Percentiles rank a stretch among this genome's conserved stretches.
phyloP scores from a whole-genome alignment of 1,140 invertebrate genomes.

The Ephestia elutella region DNA sequence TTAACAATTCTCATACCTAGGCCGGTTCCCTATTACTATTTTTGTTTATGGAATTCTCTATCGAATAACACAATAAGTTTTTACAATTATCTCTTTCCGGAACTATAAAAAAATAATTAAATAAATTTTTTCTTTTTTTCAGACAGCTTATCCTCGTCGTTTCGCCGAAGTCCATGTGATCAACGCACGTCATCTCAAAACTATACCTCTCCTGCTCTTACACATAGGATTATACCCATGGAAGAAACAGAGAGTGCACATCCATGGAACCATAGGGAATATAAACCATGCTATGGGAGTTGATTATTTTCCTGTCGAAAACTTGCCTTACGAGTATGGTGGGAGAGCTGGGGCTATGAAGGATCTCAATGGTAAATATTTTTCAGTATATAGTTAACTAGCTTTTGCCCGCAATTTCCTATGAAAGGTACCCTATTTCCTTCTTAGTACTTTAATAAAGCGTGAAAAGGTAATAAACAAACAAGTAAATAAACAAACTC shows the following conservation, averaged over 20 bases:
- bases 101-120: too few relatives aligned
- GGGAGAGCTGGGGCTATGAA: conserved; percentile 63
- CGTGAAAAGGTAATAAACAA: too few relatives aligned
- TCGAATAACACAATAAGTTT: too few relatives aligned
- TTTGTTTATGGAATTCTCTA: too few relatives aligned
- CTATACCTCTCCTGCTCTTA: conserved; percentile 51
- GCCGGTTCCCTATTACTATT: too few relatives aligned
- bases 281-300: conserved; percentile 46
- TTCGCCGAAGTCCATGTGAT: conserved; percentile 60
- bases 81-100: too few relatives aligned
- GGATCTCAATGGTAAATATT: conserved; percentile 56
- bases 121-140: conserved; percentile 29
- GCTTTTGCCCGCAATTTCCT: background rate
- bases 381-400: conserved; percentile 2
- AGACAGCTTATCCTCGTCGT: conserved; percentile 49
- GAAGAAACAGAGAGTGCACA: conserved; percentile 51
- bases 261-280: conserved; percentile 39
- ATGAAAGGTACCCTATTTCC: too few relatives aligned
- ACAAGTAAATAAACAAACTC: too few relatives aligned
- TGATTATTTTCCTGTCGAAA: conserved; percentile 48
- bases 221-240: conserved; percentile 59
- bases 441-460: too few relatives aligned
- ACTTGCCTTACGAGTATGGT: conserved; percentile 57
- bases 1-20: too few relatives aligned
- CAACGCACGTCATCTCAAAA: conserved; percentile 58